Conservation (phyloP, 2,888 invertebrate species). For the Lacanobia wlatinum region DNA sequence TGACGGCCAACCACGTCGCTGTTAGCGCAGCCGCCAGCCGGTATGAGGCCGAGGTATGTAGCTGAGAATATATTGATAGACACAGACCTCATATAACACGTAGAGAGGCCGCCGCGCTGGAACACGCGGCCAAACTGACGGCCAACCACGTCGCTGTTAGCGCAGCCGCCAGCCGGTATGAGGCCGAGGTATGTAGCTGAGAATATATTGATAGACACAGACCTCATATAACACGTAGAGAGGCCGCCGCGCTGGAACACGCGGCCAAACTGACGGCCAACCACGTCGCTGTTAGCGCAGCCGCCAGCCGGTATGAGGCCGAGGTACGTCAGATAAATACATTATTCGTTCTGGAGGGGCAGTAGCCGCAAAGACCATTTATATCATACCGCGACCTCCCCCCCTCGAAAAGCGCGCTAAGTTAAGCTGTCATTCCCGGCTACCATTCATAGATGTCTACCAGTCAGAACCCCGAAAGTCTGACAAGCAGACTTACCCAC, state of each 20-base stretch:
- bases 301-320: slow-evolving; percentile 62
- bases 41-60: slow-evolving; percentile 70
- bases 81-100: slow-evolving; percentile 40
- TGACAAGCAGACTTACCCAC: too few relatives aligned
- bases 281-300: slow-evolving; percentile 75
- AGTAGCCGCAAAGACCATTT: too few relatives aligned
- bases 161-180: slow-evolving; percentile 61
- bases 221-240: slow-evolving; percentile 66
- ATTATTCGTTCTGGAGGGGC: too few relatives aligned
- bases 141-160: slow-evolving; percentile 76
- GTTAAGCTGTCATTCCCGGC: too few relatives aligned
- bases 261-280: slow-evolving; percentile 81
- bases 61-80: not conserved
- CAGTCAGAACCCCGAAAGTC: too few relatives aligned
- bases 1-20: slow-evolving; percentile 81
- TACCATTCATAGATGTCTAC: too few relatives aligned
- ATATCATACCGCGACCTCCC: too few relatives aligned
- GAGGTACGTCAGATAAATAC: too few relatives aligned
- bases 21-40: slow-evolving; percentile 64
- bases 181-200: slow-evolving; percentile 69
- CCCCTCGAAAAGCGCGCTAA: too few relatives aligned
- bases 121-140: slow-evolving; percentile 84
- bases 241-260: slow-evolving; percentile 84
- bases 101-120: slow-evolving; percentile 83
- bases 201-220: not conserved